These are phyloP conservation scores for Heterodera filipjevi DNA, from an alignment of 2,888 invertebrate genomes.

Conservation along the genomic window DNA sequence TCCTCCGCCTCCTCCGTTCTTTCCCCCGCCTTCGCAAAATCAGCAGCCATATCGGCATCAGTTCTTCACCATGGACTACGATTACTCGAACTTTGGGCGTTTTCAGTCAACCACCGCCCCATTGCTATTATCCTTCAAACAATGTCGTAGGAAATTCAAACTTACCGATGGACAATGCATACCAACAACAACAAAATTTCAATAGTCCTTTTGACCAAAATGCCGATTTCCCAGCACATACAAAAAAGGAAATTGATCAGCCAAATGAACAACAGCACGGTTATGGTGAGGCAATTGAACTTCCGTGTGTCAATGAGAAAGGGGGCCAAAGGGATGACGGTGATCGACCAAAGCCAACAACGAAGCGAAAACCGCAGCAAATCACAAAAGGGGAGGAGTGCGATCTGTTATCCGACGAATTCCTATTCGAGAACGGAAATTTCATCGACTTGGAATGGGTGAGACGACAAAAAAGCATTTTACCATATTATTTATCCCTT, in stretches of 20 bases:
- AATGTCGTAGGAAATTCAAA: not conserved
- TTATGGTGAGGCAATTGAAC: not conserved
- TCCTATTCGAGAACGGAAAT: not conserved
- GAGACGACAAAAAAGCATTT: not conserved
- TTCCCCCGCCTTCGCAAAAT: not conserved
- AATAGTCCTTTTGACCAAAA: not conserved
- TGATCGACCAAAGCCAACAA: not conserved
- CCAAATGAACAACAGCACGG: not conserved
- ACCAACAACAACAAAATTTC: not conserved
- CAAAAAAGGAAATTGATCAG: not conserved
- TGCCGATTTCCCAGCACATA: not conserved
- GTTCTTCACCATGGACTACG: slow-evolving; percentile 5
- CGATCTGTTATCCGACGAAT: slow-evolving; percentile 9
- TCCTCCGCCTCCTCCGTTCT: not conserved
- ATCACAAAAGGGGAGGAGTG: not conserved
- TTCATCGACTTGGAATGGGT: slow-evolving; percentile 20
- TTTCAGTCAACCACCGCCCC: not conserved
- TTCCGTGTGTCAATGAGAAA: slow-evolving; percentile 2
- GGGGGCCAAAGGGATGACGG: not conserved
- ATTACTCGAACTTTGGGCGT: not conserved
- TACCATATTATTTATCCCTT: no score
- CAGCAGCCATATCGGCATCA: not conserved
- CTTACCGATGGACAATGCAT: not conserved
- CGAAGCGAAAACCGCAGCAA: not conserved
- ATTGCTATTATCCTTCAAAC: not conserved